phyloP scores from a whole-genome alignment of 2,113 vertebrate genomes.

The Alethe diademata region DNA sequence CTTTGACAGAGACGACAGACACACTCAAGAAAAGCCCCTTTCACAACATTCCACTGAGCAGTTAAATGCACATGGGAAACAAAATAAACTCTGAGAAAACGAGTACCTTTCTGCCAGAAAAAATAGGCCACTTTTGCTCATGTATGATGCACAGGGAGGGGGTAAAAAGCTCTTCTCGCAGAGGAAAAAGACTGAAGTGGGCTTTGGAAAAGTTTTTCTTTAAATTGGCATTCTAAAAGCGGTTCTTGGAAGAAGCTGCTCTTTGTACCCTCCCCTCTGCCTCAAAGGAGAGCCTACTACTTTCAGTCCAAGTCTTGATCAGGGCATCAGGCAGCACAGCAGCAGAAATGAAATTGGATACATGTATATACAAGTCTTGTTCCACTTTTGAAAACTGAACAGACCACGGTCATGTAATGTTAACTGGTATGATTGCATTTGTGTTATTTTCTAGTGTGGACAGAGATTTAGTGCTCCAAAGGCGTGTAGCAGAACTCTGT shows the following conservation, averaged over 20 bases:
- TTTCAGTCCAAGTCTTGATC: background rate
- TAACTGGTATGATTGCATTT: background rate
- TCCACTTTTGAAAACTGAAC: background rate
- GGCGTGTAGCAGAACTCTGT: background rate
- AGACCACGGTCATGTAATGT: accelerated
- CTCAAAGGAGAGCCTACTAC: background rate
- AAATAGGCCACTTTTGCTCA: background rate
- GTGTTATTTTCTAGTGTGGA: background rate
- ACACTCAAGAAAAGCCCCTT: background rate
- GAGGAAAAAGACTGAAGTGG: background rate
- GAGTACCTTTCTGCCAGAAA: background rate
- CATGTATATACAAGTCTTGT: background rate
- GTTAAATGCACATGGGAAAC: background rate
- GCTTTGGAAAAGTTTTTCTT: background rate
- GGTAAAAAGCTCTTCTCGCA: background rate
- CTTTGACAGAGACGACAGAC: background rate
- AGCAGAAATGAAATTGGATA: background rate
- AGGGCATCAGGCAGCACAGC: background rate
- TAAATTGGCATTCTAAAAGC: background rate
- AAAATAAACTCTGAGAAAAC: background rate
- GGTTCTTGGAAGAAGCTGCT: background rate
- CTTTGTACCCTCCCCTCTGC: background rate
- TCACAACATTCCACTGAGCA: background rate
- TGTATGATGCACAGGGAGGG: background rate
- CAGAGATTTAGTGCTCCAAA: background rate